Evolutionary conservation across 2,113 vertebrate genomes (phyloP).

Genomic region (Larimichthys polyactis): DNA sequence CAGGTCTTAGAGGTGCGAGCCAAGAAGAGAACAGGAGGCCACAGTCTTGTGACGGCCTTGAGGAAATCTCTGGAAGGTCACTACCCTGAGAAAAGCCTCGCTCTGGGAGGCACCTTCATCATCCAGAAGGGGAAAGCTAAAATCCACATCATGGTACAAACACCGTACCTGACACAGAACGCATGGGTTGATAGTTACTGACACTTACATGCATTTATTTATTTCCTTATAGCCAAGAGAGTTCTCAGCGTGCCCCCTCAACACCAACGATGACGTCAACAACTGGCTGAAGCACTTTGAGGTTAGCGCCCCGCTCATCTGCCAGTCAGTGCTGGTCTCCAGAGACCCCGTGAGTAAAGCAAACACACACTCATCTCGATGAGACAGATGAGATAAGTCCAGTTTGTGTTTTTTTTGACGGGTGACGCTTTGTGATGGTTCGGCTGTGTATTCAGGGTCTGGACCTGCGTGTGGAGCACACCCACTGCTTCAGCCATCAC

Average conservation of each 20-base stretch:
- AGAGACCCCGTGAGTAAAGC: slow-evolving; percentile 91
- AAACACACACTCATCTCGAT: background rate
- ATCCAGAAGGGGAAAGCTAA: slow-evolving; percentile 95
- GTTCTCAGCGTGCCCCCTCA: slow-evolving; percentile 92
- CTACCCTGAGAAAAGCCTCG: slow-evolving; percentile 91
- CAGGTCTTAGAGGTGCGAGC: slow-evolving; percentile 94
- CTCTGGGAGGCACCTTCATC: slow-evolving; percentile 94
- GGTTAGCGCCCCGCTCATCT: slow-evolving; percentile 93
- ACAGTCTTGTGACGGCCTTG: slow-evolving; percentile 93
- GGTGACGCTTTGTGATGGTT: background rate
- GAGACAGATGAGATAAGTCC: too few species aligned
- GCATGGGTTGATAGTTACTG: too few species aligned
- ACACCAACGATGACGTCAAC: slow-evolving; percentile 90
- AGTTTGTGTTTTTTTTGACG: too few species aligned
- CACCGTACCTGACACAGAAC: background rate
- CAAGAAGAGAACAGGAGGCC: slow-evolving; percentile 88
- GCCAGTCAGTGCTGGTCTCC: slow-evolving; percentile 95
- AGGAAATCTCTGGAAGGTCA: slow-evolving; percentile 88
- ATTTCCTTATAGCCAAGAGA: slow-evolving; percentile 87
- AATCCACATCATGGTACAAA: slow-evolving; percentile 94
- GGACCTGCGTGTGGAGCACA: slow-evolving; percentile 94
- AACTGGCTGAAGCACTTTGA: slow-evolving; percentile 94
- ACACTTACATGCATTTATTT: background rate
- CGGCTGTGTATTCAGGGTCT: slow-evolving; percentile 85
- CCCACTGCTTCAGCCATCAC: slow-evolving; percentile 94